Conservation (phyloP, 2,888 invertebrate genomes). For the Cryptus armator region DNA sequence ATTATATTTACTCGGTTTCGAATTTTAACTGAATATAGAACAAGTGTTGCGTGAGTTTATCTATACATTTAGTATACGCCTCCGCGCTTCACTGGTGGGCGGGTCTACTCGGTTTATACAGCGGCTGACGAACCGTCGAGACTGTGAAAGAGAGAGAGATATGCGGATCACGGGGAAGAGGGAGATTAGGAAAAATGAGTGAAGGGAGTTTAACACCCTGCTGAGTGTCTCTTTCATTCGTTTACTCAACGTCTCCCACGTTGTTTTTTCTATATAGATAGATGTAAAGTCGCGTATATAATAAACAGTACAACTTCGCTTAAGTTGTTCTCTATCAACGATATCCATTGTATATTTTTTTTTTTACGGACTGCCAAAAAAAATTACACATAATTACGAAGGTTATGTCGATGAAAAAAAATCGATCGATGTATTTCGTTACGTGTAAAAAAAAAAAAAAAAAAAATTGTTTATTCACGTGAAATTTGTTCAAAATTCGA, state of each 20-base stretch:
- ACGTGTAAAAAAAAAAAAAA: too few species aligned
- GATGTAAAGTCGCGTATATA: slow-evolving; percentile 15
- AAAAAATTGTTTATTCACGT: not conserved
- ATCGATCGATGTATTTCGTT: not conserved
- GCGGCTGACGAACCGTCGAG: slow-evolving; percentile 1
- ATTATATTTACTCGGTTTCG: not conserved
- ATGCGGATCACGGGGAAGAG: slow-evolving; percentile 6
- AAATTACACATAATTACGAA: too few species aligned
- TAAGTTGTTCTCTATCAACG: not conserved
- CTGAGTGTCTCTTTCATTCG: slow-evolving; percentile 17
- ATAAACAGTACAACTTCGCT: not conserved
- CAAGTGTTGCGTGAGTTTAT: slow-evolving; percentile 40
- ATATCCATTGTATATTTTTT: not conserved
- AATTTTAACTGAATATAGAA: not conserved
- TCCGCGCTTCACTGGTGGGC: slow-evolving; percentile 16
- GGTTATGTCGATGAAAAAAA: not conserved
- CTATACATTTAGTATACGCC: slow-evolving; percentile 47
- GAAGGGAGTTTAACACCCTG: slow-evolving; percentile 31
- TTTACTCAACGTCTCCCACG: slow-evolving; percentile 50
- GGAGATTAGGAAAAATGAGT: slow-evolving; percentile 25
- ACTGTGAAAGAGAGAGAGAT: not conserved
- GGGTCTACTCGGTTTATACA: not conserved
- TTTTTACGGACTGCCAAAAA: too few species aligned
- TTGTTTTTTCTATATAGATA: slow-evolving; percentile 39
- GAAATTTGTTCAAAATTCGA: slow-evolving; percentile 2